These are phyloP conservation scores for Iphiclides podalirius DNA, from an alignment of 2,888 invertebrate species.

Conservation along the genomic window DNA sequence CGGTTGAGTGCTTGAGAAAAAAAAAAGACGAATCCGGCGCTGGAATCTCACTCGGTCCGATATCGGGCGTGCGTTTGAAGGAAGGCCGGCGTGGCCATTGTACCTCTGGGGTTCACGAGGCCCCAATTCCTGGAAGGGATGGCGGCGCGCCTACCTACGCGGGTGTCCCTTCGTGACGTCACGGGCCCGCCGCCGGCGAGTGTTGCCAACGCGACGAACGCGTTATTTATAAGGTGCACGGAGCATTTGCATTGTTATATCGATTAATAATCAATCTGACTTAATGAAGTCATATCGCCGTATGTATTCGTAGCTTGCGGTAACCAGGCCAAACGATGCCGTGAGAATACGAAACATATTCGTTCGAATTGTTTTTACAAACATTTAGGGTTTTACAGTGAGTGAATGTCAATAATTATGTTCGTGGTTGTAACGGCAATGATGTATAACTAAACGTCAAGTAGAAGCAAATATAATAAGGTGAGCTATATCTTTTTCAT, in stretches of 20 bases:
- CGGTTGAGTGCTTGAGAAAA: conserved; percentile 8
- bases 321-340: no score
- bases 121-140: conserved; percentile 55
- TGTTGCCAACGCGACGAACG: conserved; percentile 44
- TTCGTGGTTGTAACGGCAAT: no score
- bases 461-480: no score
- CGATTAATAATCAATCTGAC: neutral
- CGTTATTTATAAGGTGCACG: conserved; percentile 48
- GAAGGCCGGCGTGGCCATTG: conserved; percentile 45
- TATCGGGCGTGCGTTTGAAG: conserved; percentile 24
- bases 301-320: no score
- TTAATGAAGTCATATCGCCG: no score
- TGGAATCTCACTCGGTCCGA: conserved; percentile 39
- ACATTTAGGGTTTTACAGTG: no score
- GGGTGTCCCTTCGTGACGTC: conserved; percentile 61
- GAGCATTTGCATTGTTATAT: conserved; percentile 38
- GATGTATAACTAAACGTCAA: no score
- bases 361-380: no score
- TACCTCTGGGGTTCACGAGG: conserved; percentile 57
- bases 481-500: no score
- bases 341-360: no score
- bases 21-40: conserved; percentile 40
- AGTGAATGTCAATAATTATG: no score
- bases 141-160: conserved; percentile 47
- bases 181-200: conserved; percentile 44